Percentiles rank a stretch among this genome's conserved stretches.
Conservation (phyloP, 2,888 invertebrate genomes). For the Epinotia demarniana region DNA sequence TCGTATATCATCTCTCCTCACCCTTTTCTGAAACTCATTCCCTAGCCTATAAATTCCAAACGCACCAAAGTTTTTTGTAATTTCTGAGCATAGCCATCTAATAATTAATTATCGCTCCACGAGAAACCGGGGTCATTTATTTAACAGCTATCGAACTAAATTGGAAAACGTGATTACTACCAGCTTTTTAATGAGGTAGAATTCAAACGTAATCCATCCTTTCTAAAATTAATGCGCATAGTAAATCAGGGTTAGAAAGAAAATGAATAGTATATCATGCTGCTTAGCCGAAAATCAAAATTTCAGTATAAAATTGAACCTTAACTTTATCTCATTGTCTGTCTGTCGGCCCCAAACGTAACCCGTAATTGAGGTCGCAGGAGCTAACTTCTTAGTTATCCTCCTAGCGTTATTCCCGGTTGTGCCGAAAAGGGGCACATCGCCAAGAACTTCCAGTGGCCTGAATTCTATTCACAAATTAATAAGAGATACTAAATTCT, state of each 20-base stretch:
- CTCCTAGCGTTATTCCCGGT: too few species aligned
- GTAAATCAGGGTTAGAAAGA: constrained; percentile 5
- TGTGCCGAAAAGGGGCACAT: too few species aligned
- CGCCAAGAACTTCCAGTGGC: too few species aligned
- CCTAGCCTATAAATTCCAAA: constrained; percentile 22
- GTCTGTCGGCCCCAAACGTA: too few species aligned
- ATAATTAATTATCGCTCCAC: constrained; percentile 34
- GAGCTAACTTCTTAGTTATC: too few species aligned
- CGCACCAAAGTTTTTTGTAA: constrained; percentile 23
- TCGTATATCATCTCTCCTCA: not conserved
- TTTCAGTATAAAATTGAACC: not conserved
- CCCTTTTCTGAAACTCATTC: constrained; percentile 13
- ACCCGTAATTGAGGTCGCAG: too few species aligned
- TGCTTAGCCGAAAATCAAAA: not conserved
- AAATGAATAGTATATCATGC: not conserved
- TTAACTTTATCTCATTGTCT: not conserved
- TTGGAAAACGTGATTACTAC: constrained; percentile 38
- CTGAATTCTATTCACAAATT: too few species aligned
- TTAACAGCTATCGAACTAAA: constrained; percentile 43
- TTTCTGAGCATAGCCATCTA: constrained; percentile 24
- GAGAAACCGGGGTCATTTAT: constrained; percentile 36
- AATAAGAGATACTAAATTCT: too few species aligned
- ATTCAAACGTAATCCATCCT: constrained; percentile 3
- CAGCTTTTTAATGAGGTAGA: constrained; percentile 32
- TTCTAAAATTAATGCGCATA: constrained; percentile 18